These are phyloP conservation scores for Xenopus borealis DNA, from an alignment of 2,113 vertebrate genomes.

Conservation along the genomic window DNA sequence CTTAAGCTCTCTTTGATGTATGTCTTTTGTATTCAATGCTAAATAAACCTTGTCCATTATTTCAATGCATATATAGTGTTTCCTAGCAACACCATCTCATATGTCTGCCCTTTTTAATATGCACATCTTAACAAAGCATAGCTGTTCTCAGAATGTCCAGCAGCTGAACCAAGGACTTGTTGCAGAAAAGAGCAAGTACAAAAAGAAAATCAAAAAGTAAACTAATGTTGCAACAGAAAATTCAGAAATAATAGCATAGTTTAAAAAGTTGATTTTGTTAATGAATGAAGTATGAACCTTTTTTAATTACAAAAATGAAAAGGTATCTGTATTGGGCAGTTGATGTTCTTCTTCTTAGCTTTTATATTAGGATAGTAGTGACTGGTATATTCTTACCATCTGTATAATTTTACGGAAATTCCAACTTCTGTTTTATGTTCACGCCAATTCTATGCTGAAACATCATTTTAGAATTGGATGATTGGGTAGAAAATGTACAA, in stretches of 20 bases:
- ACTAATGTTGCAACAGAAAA: not conserved
- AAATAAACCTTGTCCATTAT: conserved; percentile 37
- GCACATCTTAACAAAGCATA: conserved; percentile 33
- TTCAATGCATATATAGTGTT: conserved; percentile 44
- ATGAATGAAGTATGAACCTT: no score
- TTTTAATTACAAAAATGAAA: no score
- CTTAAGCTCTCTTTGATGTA: conserved; percentile 28
- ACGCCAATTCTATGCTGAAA: no score
- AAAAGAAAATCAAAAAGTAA: not conserved
- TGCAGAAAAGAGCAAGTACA: not conserved
- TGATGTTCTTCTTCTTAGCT: no score
- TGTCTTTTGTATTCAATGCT: conserved; percentile 38
- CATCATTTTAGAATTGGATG: no score
- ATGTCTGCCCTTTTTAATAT: conserved; percentile 40
- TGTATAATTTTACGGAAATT: no score
- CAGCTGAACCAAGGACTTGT: conserved; percentile 22
- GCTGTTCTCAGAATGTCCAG: conserved; percentile 26
- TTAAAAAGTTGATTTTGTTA: no score
- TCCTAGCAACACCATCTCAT: conserved; percentile 37
- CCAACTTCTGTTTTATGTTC: no score
- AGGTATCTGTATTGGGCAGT: no score
- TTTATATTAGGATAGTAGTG: no score
- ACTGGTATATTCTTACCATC: no score
- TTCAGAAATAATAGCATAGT: not conserved
- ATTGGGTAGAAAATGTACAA: no score